Conservation (phyloP, 2,888 invertebrate genomes). For the Plebejus anna region DNA sequence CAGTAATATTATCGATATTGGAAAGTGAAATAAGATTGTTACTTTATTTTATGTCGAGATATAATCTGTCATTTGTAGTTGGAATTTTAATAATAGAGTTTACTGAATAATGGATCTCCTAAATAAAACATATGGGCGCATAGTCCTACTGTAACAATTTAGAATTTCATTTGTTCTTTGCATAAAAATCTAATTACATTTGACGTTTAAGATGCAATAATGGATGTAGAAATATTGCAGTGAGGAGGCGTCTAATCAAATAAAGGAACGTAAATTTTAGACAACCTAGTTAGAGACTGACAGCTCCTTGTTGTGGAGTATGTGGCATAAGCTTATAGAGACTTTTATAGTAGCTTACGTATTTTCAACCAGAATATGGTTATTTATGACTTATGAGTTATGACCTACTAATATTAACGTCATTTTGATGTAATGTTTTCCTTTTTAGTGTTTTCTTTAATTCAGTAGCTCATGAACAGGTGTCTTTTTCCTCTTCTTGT, state of each 20-base stretch:
- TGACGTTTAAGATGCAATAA: neutral
- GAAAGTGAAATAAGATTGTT: neutral
- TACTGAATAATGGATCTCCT: neutral
- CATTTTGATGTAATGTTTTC: too few species aligned
- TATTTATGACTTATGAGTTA: too few species aligned
- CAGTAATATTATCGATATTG: neutral
- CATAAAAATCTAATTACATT: neutral
- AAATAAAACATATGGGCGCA: neutral
- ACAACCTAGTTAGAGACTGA: conserved; percentile 64
- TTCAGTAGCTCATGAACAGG: too few species aligned
- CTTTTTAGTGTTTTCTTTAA: too few species aligned
- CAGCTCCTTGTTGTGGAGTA: conserved; percentile 40
- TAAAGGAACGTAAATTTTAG: conserved; percentile 60
- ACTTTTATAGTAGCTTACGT: neutral
- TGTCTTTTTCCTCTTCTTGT: too few species aligned
- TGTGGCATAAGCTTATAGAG: conserved; percentile 34
- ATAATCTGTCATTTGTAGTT: neutral
- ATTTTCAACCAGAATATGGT: too few species aligned
- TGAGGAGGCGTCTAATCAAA: conserved; percentile 49
- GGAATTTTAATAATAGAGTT: neutral
- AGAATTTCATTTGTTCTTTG: neutral
- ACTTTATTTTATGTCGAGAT: neutral
- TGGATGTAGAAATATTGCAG: conserved; percentile 8
- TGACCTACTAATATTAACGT: too few species aligned
- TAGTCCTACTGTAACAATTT: too few species aligned